Evolutionary conservation across 2,797 vertebrate genomes (phyloP), one percentile per base, ranked within the genome.

Genomic region (Scolopax rusticola): DNA sequence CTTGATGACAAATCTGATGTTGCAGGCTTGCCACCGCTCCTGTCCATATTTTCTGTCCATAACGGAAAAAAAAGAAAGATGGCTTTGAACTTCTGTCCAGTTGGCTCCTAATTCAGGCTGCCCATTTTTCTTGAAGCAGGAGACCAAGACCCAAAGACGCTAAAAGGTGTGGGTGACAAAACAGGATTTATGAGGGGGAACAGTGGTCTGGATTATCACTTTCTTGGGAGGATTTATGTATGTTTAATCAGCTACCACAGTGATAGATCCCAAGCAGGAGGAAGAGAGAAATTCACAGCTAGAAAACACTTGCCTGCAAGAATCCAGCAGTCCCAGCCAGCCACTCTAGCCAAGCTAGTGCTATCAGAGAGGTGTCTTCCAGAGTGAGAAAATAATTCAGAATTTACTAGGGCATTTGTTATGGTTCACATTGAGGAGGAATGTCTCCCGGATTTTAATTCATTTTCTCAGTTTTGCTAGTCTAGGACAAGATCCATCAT

Each of bases 151-250:
- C 19, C 40, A 67, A 89, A 36, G 50, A 83, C 47, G 64, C 36
- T 74, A 21, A 67, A 77, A 60, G 24, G 24, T 6, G 1, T 79
- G 68, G 33, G 51, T 89, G 75, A 87, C 60, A 79, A 84, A 94
- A 47, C 16, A 59, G 54, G 28, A 74, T 90, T 87, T 93, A 84
- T 4, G 12, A 79, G 63, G 16, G 19, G 7, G 14, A 91, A 36
- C 43, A 32, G n/a, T 70, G 89, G n/a, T 70, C 59, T 92, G 81
- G n/a, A 90, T 95, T 89, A 92, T 84, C 71, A 65, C 78, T 84
- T 94, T 80, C 70, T 74, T 48, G 51, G 48, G 68, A 85, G 0
- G 13, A 21, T 90, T 92, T 92, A 40, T 69, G 4, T 61, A 27
- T 85, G 32, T 63, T 85, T 91, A 79, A 74, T 87, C 38, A 91